Evolutionary conservation across 1,140 invertebrate species (phyloP), one percentile per base, ranked within the genome.

Genomic region (Phortica variegata): DNA sequence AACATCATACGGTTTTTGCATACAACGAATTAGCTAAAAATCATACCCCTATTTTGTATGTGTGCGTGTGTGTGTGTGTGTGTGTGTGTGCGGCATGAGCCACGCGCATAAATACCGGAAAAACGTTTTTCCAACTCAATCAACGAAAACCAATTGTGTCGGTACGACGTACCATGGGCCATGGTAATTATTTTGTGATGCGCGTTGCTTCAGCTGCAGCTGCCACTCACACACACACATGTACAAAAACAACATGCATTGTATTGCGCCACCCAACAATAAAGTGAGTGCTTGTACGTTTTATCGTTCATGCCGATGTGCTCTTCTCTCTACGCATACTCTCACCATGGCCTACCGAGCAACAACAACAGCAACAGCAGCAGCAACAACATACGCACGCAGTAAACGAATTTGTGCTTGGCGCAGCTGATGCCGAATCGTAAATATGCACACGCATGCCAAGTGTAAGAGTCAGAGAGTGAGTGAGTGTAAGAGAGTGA

Each of bases 381-480:
- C 36, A 12, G 36, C 36, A 9, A 17, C 36, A 12, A 8, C 29
- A 31, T 8, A 31, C 7, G 29, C 29, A 31, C 5, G 12, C 33
- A 49, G 52, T 57, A 69, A 65, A 65, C 58, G 65, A 65, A 66
- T 61, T 65, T 69, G 38, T 40, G 38, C 38, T 65, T 58, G 58
- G 56, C 65, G 65, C 65, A 69, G 65, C 65, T 69, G 65, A 69
- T 69, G 66, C 59, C 65, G 55, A 51, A 54, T 69, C 66, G 65
- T 69, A 69, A 69, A 69, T 69, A 69, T 63, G 60, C 60, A 70
- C n/a, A n/a, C 65, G 61, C 65, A 71, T 65, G 65, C 63, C 53
- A 59, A 54, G 59, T 50, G 54, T 16, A 18, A 26, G n/a, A 43
- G 4, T 33, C 46, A 18, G 29, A 33, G 18, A n/a, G n/a, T 15